Evolutionary conservation across 2,888 invertebrate genomes (phyloP), one percentile per base, ranked within the genome.

Genomic region (Diplolepis rosae): DNA sequence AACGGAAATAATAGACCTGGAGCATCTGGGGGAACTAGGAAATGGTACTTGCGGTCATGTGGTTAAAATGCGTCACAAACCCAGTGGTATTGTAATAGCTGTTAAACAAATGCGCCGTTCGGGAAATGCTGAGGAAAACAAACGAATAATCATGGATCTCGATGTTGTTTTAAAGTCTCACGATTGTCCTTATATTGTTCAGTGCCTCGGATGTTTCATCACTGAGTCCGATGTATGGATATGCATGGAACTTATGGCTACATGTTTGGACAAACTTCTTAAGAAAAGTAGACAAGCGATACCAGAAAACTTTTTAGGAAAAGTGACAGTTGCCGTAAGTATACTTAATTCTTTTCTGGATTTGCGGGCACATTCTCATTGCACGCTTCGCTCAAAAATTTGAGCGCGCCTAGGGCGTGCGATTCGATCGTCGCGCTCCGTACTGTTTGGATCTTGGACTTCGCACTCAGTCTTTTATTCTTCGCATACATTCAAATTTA

Each of bases 181-280:
- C 85, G 98, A 97, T 89, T 99, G 98, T 90, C 95, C 95, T 42
- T 98, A 95, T 90, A 99, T 99, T 82, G 99, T 99, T 81, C 94
- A 97, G 88, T 99, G 98, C 89, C 92, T 97, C 84, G 99, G 99
- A 50, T 98, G 98, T 90, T 98, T 99, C 90, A 98, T 99, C 69
- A 98, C 97, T 0, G 96, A 97, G 87, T 95, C 96, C 0, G 98
- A 99, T 89, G 98, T 99, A 0, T 99, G 99, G 98, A 99, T 99
- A 87, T 99, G 99, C 89, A 99, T 99, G 99, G 99, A 99, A 90
- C 91, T 99, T 79, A 99, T 99, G 99, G 95, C 97, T 13, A 98
- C 98, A 22, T 99, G 99, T 90, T 95, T 99, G 87, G 99, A 99
- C 89, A 99, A 99, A 90, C 90, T 99, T 84, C 91, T 98, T 74